Base-by-base conservation (phyloP, 2,888 invertebrate species). In the Cinara cedri region DNA sequence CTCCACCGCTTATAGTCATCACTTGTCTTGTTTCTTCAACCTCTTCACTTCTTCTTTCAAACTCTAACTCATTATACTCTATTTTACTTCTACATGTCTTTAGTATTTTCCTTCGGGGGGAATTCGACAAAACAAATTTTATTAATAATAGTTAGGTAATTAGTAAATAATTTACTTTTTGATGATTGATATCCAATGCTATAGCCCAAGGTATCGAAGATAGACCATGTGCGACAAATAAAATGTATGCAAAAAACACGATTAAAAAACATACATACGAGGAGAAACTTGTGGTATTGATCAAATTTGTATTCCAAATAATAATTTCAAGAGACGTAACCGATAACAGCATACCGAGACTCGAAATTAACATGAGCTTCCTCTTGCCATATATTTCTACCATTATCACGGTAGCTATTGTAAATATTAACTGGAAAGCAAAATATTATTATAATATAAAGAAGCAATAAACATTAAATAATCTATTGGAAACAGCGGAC, bases 161-260 rank as follows among this genome's bases (percentile, higher is more conserved):
- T n/a, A n/a, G n/a, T n/a, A n/a, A n/a, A n/a, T n/a, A n/a, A n/a
- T 21, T 72, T 72, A 74, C 72, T 6, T 74, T 63, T 51, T 1
- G 19, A 2, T 51, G 14, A 46, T 34, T 16, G 34, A 10, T 51
- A 14, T 74, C 51, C 16, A 74, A 42, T 0, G n/a, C 34, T 9
- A 74, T 2, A 8, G 51, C 51, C 72, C 49, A 74, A 16, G 62
- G 62, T 11, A 63, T 51, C 6, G 72, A 51, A 14, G 62, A 1
- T 0, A 63, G 10, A 11, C 72, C 72, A 1, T 63, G 72, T 2
- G 72, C 49, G 11, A 74, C 62, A n/a, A 42, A 60, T 34, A 21
- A 1, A 10, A 74, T 19, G 72, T 63, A 63, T 11, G 21, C 1
- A 16, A 74, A 3, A 3, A 74, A 21, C 9, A 19, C 42, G 11